Evolutionary conservation across 2,888 invertebrate species (phyloP).

Genomic region (Drosophila fulvimacula): DNA sequence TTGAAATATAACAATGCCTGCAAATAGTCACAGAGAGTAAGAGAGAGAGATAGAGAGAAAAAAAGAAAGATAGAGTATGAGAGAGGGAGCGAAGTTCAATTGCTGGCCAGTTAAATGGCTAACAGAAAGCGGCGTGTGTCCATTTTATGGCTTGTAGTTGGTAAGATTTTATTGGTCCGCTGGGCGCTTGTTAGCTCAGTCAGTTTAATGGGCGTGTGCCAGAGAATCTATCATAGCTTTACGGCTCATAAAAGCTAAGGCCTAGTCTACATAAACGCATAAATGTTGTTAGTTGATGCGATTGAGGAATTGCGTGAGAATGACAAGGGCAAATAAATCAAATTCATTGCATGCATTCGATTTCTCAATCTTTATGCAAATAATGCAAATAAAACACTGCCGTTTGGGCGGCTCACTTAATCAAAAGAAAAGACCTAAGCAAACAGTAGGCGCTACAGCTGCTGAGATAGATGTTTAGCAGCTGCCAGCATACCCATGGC

Average conservation of each 20-base stretch:
- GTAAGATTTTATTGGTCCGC: conserved; percentile 54
- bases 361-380: conserved; percentile 64
- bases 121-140: conserved; percentile 5
- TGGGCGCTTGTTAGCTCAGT: conserved; percentile 38
- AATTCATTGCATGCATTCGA: conserved; percentile 50
- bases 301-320: conserved; percentile 30
- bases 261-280: conserved; percentile 8
- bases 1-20: not conserved
- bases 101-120: conserved; percentile 9
- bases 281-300: conserved; percentile 33
- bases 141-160: conserved; percentile 30
- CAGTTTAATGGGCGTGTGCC: conserved; percentile 57
- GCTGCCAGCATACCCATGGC: conserved; percentile 20
- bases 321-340: conserved; percentile 61
- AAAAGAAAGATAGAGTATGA: too few relatives aligned
- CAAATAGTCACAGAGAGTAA: not conserved
- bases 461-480: conserved; percentile 10
- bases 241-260: conserved; percentile 62
- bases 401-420: conserved; percentile 46
- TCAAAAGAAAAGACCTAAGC: conserved; percentile 73
- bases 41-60: not conserved
- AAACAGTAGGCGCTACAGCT: conserved; percentile 48
- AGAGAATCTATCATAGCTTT: conserved; percentile 68
- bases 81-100: not conserved
- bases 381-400: conserved; percentile 52